Evolutionary conservation across 2,888 invertebrate species (phyloP).

Genomic region (Diaperis boleti): DNA sequence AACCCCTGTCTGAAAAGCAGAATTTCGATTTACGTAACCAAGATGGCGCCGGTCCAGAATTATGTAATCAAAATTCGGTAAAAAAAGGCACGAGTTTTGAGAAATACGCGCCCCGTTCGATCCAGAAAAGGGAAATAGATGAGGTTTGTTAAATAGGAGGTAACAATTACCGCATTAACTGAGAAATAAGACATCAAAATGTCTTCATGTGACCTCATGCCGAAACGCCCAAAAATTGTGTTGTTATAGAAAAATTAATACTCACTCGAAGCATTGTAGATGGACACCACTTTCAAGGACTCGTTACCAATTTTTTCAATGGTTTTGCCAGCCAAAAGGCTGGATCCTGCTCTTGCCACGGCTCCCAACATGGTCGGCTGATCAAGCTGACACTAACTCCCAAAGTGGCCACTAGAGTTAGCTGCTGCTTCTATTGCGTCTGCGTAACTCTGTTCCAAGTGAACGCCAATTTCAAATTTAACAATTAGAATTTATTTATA

Average conservation of each 20-base stretch:
- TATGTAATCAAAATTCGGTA: constrained; percentile 47
- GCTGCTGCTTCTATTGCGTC: background rate
- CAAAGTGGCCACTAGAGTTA: constrained; percentile 17
- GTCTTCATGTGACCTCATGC: background rate
- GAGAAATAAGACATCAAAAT: background rate
- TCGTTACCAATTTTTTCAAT: constrained; percentile 72
- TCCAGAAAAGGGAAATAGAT: too few species aligned
- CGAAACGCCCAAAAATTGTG: background rate
- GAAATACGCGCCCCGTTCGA: constrained; percentile 69
- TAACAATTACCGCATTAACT: too few species aligned
- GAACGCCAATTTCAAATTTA: background rate
- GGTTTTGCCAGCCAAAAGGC: constrained; percentile 73
- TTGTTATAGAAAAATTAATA: constrained; percentile 42
- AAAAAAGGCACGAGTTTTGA: background rate
- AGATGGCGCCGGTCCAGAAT: constrained; percentile 66
- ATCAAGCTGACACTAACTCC: constrained; percentile 7
- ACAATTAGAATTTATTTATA: too few species aligned
- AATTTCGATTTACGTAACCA: constrained; percentile 19
- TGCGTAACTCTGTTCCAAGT: background rate
- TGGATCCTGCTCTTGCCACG: constrained; percentile 72
- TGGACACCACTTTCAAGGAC: constrained; percentile 70
- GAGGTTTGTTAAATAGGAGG: too few species aligned
- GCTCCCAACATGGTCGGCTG: constrained; percentile 72
- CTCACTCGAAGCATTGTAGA: constrained; percentile 63
- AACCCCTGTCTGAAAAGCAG: constrained; percentile 58